A percentile compares a stretch with the other conserved stretches of the same genome.
These are phyloP conservation scores for Podarcis lilfordi DNA, from an alignment of 2,797 vertebrate species.

Conservation along the genomic window DNA sequence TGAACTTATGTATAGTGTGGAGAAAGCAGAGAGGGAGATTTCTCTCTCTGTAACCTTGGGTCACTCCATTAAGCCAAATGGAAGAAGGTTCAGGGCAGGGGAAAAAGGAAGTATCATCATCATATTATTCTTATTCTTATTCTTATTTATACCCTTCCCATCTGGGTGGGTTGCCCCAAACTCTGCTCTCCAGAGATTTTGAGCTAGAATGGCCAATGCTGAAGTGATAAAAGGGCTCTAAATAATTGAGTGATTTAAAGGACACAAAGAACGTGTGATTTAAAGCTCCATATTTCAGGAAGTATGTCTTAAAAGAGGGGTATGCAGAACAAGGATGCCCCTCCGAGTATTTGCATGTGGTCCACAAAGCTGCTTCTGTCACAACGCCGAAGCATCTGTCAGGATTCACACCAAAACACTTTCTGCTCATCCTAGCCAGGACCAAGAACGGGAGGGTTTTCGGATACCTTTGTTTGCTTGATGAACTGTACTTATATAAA, in stretches of 20 bases:
- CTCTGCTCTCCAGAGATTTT: constrained; percentile 38
- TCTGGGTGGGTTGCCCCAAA: neutral
- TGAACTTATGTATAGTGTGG: too few species aligned
- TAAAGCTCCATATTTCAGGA: constrained; percentile 40
- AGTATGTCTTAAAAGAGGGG: neutral
- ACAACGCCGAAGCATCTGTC: constrained; percentile 36
- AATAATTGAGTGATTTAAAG: constrained; percentile 58
- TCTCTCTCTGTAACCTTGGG: too few species aligned
- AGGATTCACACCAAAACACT: constrained; percentile 32
- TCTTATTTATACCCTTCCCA: too few species aligned
- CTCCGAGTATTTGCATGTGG: neutral
- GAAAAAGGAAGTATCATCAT: too few species aligned
- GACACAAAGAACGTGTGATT: constrained; percentile 17
- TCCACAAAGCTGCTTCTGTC: neutral
- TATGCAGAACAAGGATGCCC: constrained; percentile 25
- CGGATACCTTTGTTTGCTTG: constrained; percentile 23
- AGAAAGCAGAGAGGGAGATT: too few species aligned
- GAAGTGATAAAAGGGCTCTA: constrained; percentile 53
- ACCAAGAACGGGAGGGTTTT: constrained; percentile 31
- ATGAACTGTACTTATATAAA: neutral
- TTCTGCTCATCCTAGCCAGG: neutral
- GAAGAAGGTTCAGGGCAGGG: too few species aligned
- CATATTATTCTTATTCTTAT: too few species aligned
- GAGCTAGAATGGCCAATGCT: constrained; percentile 45
- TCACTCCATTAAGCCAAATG: too few species aligned